phyloP scores from a whole-genome alignment of 1,140 invertebrate species.

The Ctenoplectra terminalis region DNA sequence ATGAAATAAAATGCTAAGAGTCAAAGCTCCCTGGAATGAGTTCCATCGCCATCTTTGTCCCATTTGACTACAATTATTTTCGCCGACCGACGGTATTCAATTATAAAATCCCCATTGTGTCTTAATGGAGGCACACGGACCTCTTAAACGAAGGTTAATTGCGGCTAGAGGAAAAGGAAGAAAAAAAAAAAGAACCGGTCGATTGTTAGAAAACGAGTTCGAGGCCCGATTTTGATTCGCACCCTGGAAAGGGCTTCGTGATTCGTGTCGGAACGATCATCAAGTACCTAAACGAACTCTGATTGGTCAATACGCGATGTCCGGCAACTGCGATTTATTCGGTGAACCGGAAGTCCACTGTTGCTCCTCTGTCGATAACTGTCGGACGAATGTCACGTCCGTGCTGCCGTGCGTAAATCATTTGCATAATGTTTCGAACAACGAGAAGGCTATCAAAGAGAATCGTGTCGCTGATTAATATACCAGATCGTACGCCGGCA shows the following conservation, averaged over 20 bases:
- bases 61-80: constrained; percentile 2
- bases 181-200: neutral
- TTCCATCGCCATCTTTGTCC: too few relatives aligned
- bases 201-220: constrained; percentile 31
- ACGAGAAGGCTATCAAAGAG: neutral
- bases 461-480: neutral
- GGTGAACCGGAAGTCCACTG: constrained; percentile 75
- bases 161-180: neutral
- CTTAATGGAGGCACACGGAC: neutral
- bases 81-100: neutral
- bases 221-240: constrained; percentile 54
- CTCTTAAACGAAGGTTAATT: constrained; percentile 43
- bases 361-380: constrained; percentile 57
- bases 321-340: constrained; percentile 76
- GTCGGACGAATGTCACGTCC: constrained; percentile 34
- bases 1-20: neutral
- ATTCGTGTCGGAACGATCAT: constrained; percentile 54
- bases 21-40: neutral
- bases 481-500: neutral
- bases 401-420: constrained; percentile 15
- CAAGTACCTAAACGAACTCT: constrained; percentile 75
- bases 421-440: constrained; percentile 10
- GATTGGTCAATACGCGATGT: constrained; percentile 81
- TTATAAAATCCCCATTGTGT: constrained; percentile 29
- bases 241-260: constrained; percentile 58